Conservation (phyloP, 2,888 invertebrate genomes). For the Drosophila nr. perissopoda region DNA sequence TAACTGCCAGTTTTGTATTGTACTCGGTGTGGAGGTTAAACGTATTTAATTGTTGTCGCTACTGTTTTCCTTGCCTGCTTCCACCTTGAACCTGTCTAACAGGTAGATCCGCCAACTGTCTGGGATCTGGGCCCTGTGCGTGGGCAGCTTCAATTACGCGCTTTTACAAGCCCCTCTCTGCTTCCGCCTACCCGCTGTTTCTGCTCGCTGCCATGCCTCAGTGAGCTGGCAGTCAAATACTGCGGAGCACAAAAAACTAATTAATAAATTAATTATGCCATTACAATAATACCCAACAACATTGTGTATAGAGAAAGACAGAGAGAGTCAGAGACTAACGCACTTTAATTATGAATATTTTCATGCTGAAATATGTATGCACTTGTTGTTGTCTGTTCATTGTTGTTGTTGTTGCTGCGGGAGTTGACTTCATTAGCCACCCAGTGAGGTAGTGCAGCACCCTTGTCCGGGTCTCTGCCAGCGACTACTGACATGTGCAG, state of each 20-base stretch:
- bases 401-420: slow-evolving; percentile 41
- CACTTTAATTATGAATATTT: slow-evolving; percentile 80
- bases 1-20: slow-evolving; percentile 6
- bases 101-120: neutral
- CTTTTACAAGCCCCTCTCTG: slow-evolving; percentile 23
- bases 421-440: slow-evolving; percentile 80
- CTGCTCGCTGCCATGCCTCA: slow-evolving; percentile 63
- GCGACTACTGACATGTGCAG: slow-evolving; percentile 33
- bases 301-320: neutral
- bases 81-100: slow-evolving; percentile 64
- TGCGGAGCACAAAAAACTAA: slow-evolving; percentile 63
- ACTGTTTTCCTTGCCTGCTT: slow-evolving; percentile 41
- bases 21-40: slow-evolving; percentile 20
- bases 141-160: slow-evolving; percentile 74
- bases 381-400: slow-evolving; percentile 34
- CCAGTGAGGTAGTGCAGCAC: slow-evolving; percentile 49
- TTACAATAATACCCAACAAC: slow-evolving; percentile 65
- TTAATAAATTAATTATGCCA: slow-evolving; percentile 82
- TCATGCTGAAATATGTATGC: slow-evolving; percentile 74
- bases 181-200: slow-evolving; percentile 45
- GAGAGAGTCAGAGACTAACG: slow-evolving; percentile 46
- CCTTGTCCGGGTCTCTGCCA: slow-evolving; percentile 20
- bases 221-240: slow-evolving; percentile 44
- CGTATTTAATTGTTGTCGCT: slow-evolving; percentile 73
- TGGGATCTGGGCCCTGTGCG: slow-evolving; percentile 49